phyloP scores from a whole-genome alignment of 2,888 invertebrate species.

The Pandemis heparana region DNA sequence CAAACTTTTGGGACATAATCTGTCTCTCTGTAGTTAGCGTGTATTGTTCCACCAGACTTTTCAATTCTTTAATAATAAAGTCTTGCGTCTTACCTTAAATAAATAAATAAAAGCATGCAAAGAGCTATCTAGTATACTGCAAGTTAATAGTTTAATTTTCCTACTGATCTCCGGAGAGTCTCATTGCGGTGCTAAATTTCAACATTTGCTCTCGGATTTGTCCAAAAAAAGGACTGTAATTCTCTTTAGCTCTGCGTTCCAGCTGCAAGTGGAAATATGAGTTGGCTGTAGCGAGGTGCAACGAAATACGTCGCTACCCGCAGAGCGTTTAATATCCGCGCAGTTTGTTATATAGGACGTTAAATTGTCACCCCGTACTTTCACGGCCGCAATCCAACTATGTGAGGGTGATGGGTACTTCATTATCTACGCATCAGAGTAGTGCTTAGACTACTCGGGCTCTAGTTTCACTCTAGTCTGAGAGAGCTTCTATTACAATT shows the following conservation, averaged over 20 bases:
- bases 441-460: slow-evolving; percentile 1
- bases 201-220: slow-evolving; percentile 1
- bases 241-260: slow-evolving; percentile 44
- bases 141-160: neutral
- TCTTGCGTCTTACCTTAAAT: no score
- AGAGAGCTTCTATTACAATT: no score
- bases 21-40: neutral
- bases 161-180: neutral
- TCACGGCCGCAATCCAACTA: slow-evolving; percentile 63
- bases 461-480: neutral
- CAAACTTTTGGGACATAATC: neutral
- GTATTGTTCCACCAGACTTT: no score
- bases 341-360: slow-evolving; percentile 67
- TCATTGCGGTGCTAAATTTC: slow-evolving; percentile 5
- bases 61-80: no score
- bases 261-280: slow-evolving; percentile 66
- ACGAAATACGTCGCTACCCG: slow-evolving; percentile 53
- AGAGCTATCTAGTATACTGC: neutral
- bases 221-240: neutral
- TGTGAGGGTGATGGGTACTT: slow-evolving; percentile 26
- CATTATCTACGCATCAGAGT: slow-evolving; percentile 27
- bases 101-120: no score
- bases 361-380: slow-evolving; percentile 60
- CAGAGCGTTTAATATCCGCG: slow-evolving; percentile 68
- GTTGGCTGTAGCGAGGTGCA: slow-evolving; percentile 56